These are phyloP conservation scores for Gerris buenoi DNA, from an alignment of 1,140 invertebrate species.

Conservation along the genomic window DNA sequence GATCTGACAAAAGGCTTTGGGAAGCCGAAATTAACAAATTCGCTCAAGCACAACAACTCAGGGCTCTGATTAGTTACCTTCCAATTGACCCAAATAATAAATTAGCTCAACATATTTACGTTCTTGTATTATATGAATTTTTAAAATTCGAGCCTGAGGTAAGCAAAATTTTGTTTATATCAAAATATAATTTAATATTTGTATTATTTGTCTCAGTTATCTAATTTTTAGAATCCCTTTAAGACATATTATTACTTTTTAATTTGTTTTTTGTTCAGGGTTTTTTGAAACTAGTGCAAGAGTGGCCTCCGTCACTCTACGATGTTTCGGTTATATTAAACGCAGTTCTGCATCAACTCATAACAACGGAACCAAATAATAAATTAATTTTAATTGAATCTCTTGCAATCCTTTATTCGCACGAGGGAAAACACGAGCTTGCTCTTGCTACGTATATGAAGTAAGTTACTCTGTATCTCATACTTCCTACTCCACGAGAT, in stretches of 20 bases:
- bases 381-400: conserved; percentile 65
- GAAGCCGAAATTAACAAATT: conserved; percentile 89
- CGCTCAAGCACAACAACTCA: conserved; percentile 61
- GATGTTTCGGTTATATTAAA: conserved; percentile 74
- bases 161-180: neutral
- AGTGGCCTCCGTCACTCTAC: conserved; percentile 78
- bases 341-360: conserved; percentile 57
- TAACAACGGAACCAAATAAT: conserved; percentile 45
- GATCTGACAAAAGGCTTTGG: conserved; percentile 73
- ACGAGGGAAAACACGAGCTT: conserved; percentile 81
- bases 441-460: conserved; percentile 83
- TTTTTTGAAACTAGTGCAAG: conserved; percentile 74
- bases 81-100: conserved; percentile 48
- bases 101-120: conserved; percentile 76
- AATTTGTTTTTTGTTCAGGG: conserved; percentile 35
- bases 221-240: neutral
- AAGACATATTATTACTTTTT: neutral
- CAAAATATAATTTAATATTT: neutral
- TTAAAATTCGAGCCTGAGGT: conserved; percentile 65
- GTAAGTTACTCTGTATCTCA: conserved; percentile 31
- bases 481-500: neutral
- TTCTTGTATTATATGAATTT: conserved; percentile 89
- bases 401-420: conserved; percentile 78
- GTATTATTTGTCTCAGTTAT: neutral
- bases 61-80: conserved; percentile 68